Evolutionary conservation across 1,140 invertebrate species (phyloP), one percentile per base, ranked within the genome.

Genomic region (Pseudobourletiella spinata): DNA sequence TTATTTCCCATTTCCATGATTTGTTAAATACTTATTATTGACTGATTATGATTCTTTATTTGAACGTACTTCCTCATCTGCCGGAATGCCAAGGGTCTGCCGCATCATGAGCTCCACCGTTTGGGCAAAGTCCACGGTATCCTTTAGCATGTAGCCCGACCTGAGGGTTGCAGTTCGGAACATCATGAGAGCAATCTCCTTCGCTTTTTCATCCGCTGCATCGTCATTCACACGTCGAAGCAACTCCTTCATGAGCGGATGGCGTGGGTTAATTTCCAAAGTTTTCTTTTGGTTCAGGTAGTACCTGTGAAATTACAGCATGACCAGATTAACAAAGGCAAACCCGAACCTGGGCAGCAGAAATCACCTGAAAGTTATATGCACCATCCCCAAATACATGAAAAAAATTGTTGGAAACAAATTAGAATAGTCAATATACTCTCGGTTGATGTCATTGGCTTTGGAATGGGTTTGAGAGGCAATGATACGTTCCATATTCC

Each of bases 271-370:
- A 58, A 99, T 87, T 80, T 99, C 97, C 54, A 99, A 74, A 20
- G 89, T 94, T 76, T 99, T 99, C 82, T 97, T 98, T 76, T 98
- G 95, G 67, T 85, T 89, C 14, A 96, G 78, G 73, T 99, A 98
- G 76, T 95, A 95, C 46, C 80, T 82, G 15, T 28, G 26, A 57
- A 2, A 39, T 42, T 35, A 57, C 4, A 35, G 0, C n/a, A n/a
- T n/a, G n/a, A n/a, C n/a, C n/a, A n/a, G n/a, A n/a, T n/a, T n/a
- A n/a, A n/a, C n/a, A n/a, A n/a, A n/a, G n/a, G n/a, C n/a, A n/a
- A n/a, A n/a, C n/a, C n/a, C n/a, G n/a, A n/a, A n/a, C n/a, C n/a
- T n/a, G n/a, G n/a, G n/a, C n/a, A n/a, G n/a, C n/a, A n/a, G n/a
- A n/a, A n/a, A n/a, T n/a, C n/a, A n/a, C n/a, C n/a, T n/a, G n/a